Evolutionary conservation across 2,113 vertebrate genomes (phyloP).

Genomic region (Cyanocitta stelleri): DNA sequence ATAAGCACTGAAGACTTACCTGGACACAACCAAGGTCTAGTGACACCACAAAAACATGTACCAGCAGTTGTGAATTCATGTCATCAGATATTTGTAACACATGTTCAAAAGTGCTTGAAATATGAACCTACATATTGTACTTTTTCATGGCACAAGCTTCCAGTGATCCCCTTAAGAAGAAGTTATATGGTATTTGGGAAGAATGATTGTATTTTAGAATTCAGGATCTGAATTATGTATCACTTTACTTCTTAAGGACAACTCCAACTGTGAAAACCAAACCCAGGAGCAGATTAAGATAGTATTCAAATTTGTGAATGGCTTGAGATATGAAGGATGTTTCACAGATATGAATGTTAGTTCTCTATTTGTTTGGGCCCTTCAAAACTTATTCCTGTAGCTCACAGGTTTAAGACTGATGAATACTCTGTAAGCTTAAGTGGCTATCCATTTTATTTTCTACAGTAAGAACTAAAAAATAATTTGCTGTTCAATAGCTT

Average conservation of each 20-base stretch:
- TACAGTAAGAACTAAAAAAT: background rate
- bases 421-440: background rate
- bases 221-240: background rate
- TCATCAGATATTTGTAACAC: background rate
- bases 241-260: background rate
- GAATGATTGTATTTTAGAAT: background rate
- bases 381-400: background rate
- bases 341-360: background rate
- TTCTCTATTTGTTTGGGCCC: background rate
- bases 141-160: background rate
- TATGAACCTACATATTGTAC: background rate
- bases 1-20: background rate
- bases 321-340: background rate
- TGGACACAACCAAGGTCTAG: background rate
- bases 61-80: background rate
- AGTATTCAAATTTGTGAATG: background rate
- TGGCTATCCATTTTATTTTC: background rate
- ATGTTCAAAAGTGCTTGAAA: background rate
- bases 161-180: background rate
- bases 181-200: background rate
- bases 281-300: background rate
- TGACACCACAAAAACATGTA: background rate
- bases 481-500: background rate
- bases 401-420: background rate
- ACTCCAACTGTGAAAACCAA: background rate